phyloP scores from a whole-genome alignment of 2,113 vertebrate genomes.

The Centropus unirufus region DNA sequence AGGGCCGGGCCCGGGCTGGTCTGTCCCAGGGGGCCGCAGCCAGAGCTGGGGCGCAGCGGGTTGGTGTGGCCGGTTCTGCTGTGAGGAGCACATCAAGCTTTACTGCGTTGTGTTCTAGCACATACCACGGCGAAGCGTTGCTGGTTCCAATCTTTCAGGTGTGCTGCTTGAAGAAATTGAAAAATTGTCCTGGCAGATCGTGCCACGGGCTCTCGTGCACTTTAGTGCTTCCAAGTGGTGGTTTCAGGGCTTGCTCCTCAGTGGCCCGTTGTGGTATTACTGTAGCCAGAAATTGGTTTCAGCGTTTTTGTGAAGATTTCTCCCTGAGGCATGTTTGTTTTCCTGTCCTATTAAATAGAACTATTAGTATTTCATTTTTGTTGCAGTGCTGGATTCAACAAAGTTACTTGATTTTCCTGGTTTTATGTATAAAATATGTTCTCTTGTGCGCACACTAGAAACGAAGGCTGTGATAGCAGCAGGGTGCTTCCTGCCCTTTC shows the following conservation, averaged over 20 bases:
- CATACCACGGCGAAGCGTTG: fast-evolving
- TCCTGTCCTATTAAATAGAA: background rate
- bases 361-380: fast-evolving
- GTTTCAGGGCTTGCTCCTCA: fast-evolving
- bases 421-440: fast-evolving
- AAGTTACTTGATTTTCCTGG: fast-evolving
- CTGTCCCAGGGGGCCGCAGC: background rate
- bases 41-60: fast-evolving
- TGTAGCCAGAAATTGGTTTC: fast-evolving
- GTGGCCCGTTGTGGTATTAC: fast-evolving
- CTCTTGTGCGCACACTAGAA: background rate
- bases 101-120: fast-evolving
- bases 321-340: background rate
- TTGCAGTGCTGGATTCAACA: fast-evolving
- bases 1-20: no score
- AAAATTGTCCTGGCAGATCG: fast-evolving
- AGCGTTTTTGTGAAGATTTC: no score
- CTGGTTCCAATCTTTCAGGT: fast-evolving
- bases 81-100: background rate
- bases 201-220: fast-evolving
- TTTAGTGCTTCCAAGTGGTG: fast-evolving
- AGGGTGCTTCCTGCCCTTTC: background rate
- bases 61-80: no score
- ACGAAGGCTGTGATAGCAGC: background rate
- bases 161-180: background rate